Percentiles rank a stretch among this genome's conserved stretches.
Evolutionary conservation across 2,113 vertebrate species (phyloP).

Genomic region (Stomatorhinus ivindoensis): DNA sequence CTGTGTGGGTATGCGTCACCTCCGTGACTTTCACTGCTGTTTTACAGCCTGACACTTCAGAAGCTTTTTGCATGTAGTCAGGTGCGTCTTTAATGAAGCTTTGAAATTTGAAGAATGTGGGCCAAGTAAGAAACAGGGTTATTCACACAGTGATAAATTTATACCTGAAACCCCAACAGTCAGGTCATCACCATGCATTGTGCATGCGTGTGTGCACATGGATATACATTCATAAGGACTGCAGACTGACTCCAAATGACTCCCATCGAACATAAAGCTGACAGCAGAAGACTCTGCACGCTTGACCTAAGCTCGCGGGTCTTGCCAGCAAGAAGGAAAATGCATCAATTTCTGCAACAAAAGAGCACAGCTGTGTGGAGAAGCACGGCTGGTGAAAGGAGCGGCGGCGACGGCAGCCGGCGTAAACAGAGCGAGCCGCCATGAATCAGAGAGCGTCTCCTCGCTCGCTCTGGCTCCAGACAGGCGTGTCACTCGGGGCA

Average conservation of each 20-base stretch:
- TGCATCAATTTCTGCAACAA: not conserved
- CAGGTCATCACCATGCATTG: not conserved
- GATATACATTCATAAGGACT: not conserved
- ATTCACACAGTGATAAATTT: not conserved
- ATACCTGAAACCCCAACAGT: conserved; percentile 9
- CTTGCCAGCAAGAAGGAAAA: not conserved
- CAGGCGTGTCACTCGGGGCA: not conserved
- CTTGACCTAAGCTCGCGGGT: not conserved
- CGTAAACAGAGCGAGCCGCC: not conserved
- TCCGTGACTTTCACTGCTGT: not conserved
- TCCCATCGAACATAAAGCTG: not conserved
- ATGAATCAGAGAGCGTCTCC: not conserved
- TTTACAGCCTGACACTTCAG: not conserved
- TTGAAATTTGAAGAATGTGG: conserved; percentile 13
- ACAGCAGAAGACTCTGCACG: not conserved
- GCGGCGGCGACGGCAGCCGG: not conserved
- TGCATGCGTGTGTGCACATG: not conserved
- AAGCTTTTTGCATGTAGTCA: conserved; percentile 7
- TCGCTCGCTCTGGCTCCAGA: not conserved
- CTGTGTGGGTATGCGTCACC: not conserved
- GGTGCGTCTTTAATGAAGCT: not conserved
- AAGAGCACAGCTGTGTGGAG: not conserved
- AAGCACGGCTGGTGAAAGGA: not conserved
- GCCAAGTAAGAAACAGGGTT: not conserved
- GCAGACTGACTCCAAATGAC: not conserved